Conservation (phyloP, 2,797 vertebrate genomes). For the Enteromius radiatus region DNA sequence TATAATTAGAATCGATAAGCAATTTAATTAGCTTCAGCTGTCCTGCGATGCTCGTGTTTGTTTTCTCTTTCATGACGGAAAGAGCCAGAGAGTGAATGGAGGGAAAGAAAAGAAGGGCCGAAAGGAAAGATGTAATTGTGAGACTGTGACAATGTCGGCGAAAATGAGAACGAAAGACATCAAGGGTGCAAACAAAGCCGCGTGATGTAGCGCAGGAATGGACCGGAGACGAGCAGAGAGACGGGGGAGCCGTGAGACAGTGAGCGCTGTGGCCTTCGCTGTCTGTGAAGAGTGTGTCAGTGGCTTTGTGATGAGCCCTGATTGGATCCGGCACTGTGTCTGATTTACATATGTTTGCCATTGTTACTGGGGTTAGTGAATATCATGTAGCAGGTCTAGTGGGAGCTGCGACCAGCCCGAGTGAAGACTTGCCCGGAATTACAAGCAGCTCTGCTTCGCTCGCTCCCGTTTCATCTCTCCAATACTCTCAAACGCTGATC, state of each 20-base stretch:
- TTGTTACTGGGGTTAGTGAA: slow-evolving; percentile 80
- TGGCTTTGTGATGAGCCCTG: slow-evolving; percentile 73
- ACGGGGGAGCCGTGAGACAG: slow-evolving; percentile 7
- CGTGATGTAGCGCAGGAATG: neutral
- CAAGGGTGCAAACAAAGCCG: slow-evolving; percentile 25
- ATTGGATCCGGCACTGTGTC: slow-evolving; percentile 76
- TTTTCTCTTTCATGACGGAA: slow-evolving; percentile 27
- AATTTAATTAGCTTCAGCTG: slow-evolving; percentile 58
- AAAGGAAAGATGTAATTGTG: slow-evolving; percentile 42
- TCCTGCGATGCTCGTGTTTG: slow-evolving; percentile 30
- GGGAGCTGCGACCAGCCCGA: slow-evolving; percentile 72
- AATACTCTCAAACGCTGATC: neutral
- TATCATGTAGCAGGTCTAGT: slow-evolving; percentile 77
- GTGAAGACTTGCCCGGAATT: slow-evolving; percentile 69
- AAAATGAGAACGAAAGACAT: slow-evolving; percentile 10
- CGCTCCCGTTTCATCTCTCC: slow-evolving; percentile 27
- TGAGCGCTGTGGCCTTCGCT: slow-evolving; percentile 43
- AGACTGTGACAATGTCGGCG: slow-evolving; percentile 13
- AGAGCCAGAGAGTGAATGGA: slow-evolving; percentile 11
- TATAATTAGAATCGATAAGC: slow-evolving; percentile 63
- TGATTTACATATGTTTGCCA: slow-evolving; percentile 83
- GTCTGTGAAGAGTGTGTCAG: slow-evolving; percentile 62
- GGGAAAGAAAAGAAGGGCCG: slow-evolving; percentile 24
- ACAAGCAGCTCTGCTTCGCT: slow-evolving; percentile 66
- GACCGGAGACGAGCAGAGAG: neutral